Conservation (phyloP, 2,888 invertebrate species). For the Melinopterus prodromus region DNA sequence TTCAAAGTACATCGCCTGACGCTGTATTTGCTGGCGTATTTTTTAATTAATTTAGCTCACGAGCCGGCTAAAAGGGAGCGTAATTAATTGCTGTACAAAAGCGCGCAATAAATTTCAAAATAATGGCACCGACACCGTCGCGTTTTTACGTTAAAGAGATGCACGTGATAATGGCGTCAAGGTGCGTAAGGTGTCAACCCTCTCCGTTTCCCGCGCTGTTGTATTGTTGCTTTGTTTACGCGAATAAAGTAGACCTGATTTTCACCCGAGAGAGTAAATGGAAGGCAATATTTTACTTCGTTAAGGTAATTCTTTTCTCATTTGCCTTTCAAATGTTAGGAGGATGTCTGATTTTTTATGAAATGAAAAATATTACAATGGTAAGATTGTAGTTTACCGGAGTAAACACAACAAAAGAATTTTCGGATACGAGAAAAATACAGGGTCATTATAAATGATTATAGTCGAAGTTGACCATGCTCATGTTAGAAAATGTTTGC, state of each 20-base stretch:
- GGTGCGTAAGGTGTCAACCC: not conserved
- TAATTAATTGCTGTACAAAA: conserved; percentile 35
- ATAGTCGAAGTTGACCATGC: too few relatives aligned
- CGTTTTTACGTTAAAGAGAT: not conserved
- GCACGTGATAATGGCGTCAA: not conserved
- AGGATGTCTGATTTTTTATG: too few relatives aligned
- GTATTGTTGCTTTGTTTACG: not conserved
- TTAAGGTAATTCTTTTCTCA: not conserved
- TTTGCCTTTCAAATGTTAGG: too few relatives aligned
- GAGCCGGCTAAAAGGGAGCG: conserved; percentile 19
- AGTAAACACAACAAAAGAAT: too few relatives aligned
- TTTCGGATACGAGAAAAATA: too few relatives aligned
- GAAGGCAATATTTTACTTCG: not conserved
- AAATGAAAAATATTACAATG: too few relatives aligned
- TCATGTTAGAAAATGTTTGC: too few relatives aligned
- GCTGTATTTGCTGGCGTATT: conserved; percentile 21
- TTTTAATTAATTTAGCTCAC: conserved; percentile 36
- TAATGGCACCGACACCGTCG: conserved; percentile 4
- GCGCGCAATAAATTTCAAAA: conserved; percentile 33
- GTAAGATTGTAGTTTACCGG: too few relatives aligned
- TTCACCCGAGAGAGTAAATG: not conserved
- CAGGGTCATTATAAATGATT: too few relatives aligned
- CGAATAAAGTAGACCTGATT: not conserved
- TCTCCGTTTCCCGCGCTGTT: not conserved
- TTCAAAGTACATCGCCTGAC: conserved; percentile 32